Percentiles rank a stretch among this genome's conserved stretches.
Conservation (phyloP, 1,140 invertebrate species). For the Lepidostoma basale region DNA sequence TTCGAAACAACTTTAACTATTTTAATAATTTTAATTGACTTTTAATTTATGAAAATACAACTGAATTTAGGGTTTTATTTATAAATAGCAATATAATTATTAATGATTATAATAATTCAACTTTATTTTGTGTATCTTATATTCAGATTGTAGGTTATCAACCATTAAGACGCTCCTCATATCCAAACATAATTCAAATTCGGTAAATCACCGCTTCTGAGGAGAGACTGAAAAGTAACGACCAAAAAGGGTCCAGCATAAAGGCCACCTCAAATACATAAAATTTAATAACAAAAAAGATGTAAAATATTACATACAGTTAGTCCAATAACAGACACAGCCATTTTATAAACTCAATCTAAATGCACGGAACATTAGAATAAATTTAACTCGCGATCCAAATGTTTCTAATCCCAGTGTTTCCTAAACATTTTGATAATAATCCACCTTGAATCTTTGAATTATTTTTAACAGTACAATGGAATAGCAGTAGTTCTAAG, state of each 20-base stretch:
- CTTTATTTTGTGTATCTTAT: too few species aligned
- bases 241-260: conserved; percentile 28
- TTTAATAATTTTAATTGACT: too few species aligned
- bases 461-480: too few species aligned
- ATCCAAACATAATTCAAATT: conserved; percentile 37
- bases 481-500: too few species aligned
- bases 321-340: conserved; percentile 30
- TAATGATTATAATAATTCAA: too few species aligned
- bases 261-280: conserved; percentile 31
- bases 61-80: too few species aligned
- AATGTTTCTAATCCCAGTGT: neutral
- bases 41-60: too few species aligned
- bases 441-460: too few species aligned
- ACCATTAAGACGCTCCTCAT: conserved; percentile 17
- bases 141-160: too few species aligned
- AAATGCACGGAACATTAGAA: conserved; percentile 13
- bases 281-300: conserved; percentile 31
- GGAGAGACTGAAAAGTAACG: conserved; percentile 26
- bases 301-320: conserved; percentile 35
- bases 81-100: too few species aligned
- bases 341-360: conserved; percentile 25
- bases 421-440: neutral
- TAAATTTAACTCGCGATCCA: neutral
- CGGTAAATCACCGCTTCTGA: conserved; percentile 44
- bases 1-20: too few species aligned